Evolutionary conservation across 2,888 invertebrate species (phyloP).

Genomic region (Amphipoea oculea): DNA sequence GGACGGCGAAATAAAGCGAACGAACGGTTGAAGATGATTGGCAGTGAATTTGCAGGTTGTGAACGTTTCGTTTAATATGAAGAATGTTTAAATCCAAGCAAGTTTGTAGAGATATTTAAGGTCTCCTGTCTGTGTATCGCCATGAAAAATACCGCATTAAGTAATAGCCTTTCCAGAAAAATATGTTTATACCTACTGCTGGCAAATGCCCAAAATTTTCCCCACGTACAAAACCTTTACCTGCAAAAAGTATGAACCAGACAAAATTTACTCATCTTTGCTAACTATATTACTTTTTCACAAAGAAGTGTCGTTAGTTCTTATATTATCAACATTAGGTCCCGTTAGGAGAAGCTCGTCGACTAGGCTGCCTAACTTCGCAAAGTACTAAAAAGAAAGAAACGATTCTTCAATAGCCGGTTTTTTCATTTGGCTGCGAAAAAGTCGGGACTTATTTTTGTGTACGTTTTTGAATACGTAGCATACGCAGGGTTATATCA

Average conservation of each 20-base stretch:
- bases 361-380: slow-evolving; percentile 38
- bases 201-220: slow-evolving; percentile 38
- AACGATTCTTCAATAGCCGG: slow-evolving; percentile 12
- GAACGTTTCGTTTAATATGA: slow-evolving; percentile 7
- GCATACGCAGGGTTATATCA: slow-evolving; percentile 2
- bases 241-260: slow-evolving; percentile 36
- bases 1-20: slow-evolving; percentile 25
- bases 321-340: slow-evolving; percentile 53
- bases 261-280: slow-evolving; percentile 40
- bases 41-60: slow-evolving; percentile 20
- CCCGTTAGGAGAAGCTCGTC: slow-evolving; percentile 15
- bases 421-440: slow-evolving; percentile 32
- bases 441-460: slow-evolving; percentile 32
- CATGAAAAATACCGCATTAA: background rate
- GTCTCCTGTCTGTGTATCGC: background rate
- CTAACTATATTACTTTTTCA: slow-evolving; percentile 42
- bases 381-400: slow-evolving; percentile 46
- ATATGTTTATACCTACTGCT: slow-evolving; percentile 17
- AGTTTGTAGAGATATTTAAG: background rate
- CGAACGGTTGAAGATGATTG: slow-evolving; percentile 23
- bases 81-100: background rate
- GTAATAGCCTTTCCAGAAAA: slow-evolving; percentile 17
- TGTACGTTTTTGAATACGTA: slow-evolving; percentile 29
- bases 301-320: slow-evolving; percentile 52
- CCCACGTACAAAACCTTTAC: slow-evolving; percentile 21